Evolutionary conservation across 2,113 vertebrate species (phyloP).

Genomic region (Thamnophis sirtalis): DNA sequence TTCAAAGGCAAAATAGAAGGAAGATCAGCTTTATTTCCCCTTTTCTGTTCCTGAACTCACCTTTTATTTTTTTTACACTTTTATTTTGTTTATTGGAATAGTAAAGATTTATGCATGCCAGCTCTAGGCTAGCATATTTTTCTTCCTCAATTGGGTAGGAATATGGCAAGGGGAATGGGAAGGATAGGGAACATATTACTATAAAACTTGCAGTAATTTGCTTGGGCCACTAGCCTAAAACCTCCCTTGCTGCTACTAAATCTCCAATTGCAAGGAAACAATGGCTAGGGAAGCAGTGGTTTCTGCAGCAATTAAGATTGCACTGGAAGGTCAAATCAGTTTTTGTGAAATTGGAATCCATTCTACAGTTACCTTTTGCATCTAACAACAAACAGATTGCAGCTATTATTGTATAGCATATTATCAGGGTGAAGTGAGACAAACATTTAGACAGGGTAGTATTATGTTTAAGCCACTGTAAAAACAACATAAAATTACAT

Average conservation of each 20-base stretch:
- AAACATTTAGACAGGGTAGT: background rate
- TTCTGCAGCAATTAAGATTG: background rate
- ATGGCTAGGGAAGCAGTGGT: background rate
- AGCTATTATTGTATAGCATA: no score
- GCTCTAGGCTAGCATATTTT: background rate
- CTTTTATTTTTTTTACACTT: background rate
- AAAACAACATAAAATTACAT: background rate
- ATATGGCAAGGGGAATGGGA: background rate
- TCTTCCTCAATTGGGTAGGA: background rate
- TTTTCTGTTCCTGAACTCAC: background rate
- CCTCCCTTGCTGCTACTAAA: background rate
- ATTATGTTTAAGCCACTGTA: background rate
- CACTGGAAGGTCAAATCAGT: background rate
- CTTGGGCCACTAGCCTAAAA: background rate
- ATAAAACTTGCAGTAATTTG: background rate
- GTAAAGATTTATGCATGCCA: background rate
- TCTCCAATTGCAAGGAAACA: background rate
- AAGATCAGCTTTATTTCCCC: background rate
- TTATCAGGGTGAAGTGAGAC: background rate
- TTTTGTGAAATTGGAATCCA: background rate
- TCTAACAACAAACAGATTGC: background rate
- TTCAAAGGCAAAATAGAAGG: background rate
- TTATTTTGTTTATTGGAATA: background rate
- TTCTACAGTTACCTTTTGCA: background rate
- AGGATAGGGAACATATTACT: background rate